A percentile compares a stretch with the other conserved stretches of the same genome.
Evolutionary conservation across 2,888 invertebrate genomes (phyloP).

Genomic region (Pimpla rufipes): DNA sequence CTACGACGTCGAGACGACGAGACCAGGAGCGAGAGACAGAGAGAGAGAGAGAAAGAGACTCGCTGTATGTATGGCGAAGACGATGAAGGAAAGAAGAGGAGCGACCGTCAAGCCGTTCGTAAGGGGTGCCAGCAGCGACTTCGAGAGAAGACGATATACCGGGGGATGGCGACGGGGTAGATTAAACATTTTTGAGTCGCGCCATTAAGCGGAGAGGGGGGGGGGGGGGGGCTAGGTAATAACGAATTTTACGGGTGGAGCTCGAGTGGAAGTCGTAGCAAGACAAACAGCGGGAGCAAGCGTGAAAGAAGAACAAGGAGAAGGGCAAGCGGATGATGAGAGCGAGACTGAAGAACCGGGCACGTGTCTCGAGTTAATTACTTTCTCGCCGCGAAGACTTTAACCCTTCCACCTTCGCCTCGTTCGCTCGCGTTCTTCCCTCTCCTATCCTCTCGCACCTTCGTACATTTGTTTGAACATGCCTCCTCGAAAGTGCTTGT

Average conservation of each 20-base stretch:
- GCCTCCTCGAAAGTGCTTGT: conserved; percentile 24
- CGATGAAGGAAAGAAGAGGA: conserved; percentile 4
- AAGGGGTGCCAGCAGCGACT: conserved; percentile 17
- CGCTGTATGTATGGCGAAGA: conserved; percentile 21
- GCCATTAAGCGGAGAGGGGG: conserved; percentile 70
- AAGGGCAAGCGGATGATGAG: conserved; percentile 14
- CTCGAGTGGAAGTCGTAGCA: conserved; percentile 33
- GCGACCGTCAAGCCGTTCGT: conserved; percentile 17
- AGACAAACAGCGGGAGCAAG: conserved; percentile 12
- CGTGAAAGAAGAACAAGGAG: conserved; percentile 8
- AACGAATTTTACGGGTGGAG: conserved; percentile 73
- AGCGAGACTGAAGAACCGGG: conserved; percentile 23
- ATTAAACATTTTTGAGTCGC: conserved; percentile 76
- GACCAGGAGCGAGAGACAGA: not conserved
- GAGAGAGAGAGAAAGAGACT: too few species aligned
- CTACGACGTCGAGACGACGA: conserved; percentile 12
- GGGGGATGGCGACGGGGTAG: conserved; percentile 56
- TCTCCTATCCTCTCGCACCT: not conserved
- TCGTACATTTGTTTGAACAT: conserved; percentile 72
- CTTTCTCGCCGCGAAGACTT: conserved; percentile 72
- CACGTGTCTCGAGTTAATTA: conserved; percentile 73
- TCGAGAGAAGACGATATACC: conserved; percentile 27
- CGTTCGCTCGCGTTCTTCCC: conserved; percentile 12
- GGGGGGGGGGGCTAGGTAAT: conserved; percentile 61
- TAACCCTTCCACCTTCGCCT: conserved; percentile 55